Evolutionary conservation across 2,113 vertebrate genomes (phyloP).

Genomic region (Falco punctatus): DNA sequence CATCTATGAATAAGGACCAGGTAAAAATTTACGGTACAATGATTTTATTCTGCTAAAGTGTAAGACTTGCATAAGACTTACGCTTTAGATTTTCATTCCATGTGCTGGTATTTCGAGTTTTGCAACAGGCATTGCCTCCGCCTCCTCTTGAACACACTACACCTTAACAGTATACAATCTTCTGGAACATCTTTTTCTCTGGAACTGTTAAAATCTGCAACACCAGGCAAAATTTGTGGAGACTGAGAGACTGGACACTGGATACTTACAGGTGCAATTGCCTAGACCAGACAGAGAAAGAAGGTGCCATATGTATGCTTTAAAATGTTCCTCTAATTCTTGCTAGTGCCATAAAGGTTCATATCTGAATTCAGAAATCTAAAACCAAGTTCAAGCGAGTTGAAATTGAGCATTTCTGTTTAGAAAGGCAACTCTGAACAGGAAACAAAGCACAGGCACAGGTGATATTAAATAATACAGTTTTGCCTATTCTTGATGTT

Average conservation of each 20-base stretch:
- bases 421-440: background rate
- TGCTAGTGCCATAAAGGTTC: background rate
- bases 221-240: background rate
- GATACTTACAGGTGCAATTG: background rate
- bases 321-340: background rate
- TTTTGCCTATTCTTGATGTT: background rate
- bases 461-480: background rate
- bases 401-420: background rate
- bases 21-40: background rate
- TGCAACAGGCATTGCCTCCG: background rate
- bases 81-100: background rate
- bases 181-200: background rate
- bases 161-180: background rate
- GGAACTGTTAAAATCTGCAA: background rate
- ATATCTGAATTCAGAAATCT: background rate
- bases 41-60: conserved; percentile 11
- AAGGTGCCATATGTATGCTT: background rate
- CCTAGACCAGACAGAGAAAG: background rate
- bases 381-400: background rate
- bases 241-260: background rate
- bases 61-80: background rate
- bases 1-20: background rate
- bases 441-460: background rate
- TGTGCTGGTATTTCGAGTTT: background rate
- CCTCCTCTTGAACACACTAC: background rate